phyloP scores from a whole-genome alignment of 2,888 invertebrate genomes.

The Campopleginae sp. region DNA sequence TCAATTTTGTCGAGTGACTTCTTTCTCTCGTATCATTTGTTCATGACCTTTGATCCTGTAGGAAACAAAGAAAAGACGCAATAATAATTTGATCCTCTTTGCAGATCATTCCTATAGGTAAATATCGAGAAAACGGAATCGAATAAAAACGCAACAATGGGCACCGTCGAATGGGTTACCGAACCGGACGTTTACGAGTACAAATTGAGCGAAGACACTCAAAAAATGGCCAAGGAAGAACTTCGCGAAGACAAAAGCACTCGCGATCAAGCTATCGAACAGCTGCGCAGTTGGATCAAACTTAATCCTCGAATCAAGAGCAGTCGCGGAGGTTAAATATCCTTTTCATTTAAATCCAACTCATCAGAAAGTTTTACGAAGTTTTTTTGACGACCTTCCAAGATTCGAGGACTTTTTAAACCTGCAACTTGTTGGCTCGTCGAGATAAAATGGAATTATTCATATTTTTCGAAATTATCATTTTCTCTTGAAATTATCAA shows the following conservation, averaged over 20 bases:
- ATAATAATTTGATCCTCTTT: neutral
- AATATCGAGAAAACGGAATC: neutral
- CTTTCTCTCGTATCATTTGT: neutral
- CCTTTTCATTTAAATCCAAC: neutral
- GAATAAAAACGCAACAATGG: slow-evolving; percentile 71
- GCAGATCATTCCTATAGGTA: neutral
- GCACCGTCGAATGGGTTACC: slow-evolving; percentile 85
- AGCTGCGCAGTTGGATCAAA: slow-evolving; percentile 89
- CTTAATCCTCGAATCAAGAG: slow-evolving; percentile 89
- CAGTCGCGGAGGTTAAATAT: slow-evolving; percentile 87
- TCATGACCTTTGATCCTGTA: neutral
- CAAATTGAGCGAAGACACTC: slow-evolving; percentile 87
- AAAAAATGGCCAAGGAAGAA: slow-evolving; percentile 88
- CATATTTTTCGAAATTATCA: too few relatives aligned
- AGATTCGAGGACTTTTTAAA: neutral
- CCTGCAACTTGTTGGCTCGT: too few relatives aligned
- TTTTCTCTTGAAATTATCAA: too few relatives aligned
- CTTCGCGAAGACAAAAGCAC: slow-evolving; percentile 89
- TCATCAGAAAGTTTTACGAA: neutral
- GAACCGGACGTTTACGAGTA: slow-evolving; percentile 88
- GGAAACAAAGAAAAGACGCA: neutral
- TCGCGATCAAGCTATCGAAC: slow-evolving; percentile 88
- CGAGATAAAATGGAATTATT: too few relatives aligned
- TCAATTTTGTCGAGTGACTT: neutral
- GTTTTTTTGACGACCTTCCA: neutral